Percentiles rank a stretch among this genome's conserved stretches.
Evolutionary conservation across 30 jellyfish, hydroid and myxozoan species (phyloP).

Genomic region (Pseudorhiza aurosa): DNA sequence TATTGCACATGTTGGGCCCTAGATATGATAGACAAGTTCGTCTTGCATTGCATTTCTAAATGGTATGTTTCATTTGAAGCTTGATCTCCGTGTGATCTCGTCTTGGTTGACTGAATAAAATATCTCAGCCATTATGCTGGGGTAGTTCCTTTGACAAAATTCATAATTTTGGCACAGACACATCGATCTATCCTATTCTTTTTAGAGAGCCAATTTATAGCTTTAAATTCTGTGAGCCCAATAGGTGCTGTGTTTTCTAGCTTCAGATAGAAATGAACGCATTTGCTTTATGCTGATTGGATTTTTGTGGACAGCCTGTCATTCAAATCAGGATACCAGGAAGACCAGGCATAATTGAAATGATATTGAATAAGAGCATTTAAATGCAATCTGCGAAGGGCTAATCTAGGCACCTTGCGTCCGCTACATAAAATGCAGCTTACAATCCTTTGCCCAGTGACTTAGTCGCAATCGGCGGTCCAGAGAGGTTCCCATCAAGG

Average conservation of each 20-base stretch:
- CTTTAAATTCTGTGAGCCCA: constrained; percentile 35
- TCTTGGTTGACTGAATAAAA: constrained; percentile 17
- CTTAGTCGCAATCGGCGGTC: background rate
- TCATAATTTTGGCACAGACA: constrained; percentile 15
- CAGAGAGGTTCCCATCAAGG: constrained; percentile 17
- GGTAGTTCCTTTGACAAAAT: constrained; percentile 5
- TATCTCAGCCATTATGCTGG: constrained; percentile 39
- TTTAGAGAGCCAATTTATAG: constrained; percentile 40
- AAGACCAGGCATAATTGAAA: constrained; percentile 29
- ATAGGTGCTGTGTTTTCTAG: constrained; percentile 38
- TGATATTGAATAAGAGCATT: constrained; percentile 45
- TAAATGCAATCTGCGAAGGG: constrained; percentile 36
- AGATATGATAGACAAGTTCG: constrained; percentile 23
- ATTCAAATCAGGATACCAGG: constrained; percentile 33
- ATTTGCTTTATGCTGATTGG: constrained; percentile 43
- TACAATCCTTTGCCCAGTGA: constrained; percentile 6
- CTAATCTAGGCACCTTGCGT: constrained; percentile 7
- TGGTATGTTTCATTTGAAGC: background rate
- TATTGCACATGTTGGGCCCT: constrained; percentile 29
- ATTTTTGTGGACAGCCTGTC: constrained; percentile 24
- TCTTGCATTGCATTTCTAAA: constrained; percentile 4
- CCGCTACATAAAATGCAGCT: too few species aligned
- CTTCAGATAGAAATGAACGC: background rate
- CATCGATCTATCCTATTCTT: constrained; percentile 25
- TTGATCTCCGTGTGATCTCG: constrained; percentile 27